Evolutionary conservation across 2,797 vertebrate species (phyloP), one percentile per base, ranked within the genome.

Genomic region (Typhlichthys subterraneus): DNA sequence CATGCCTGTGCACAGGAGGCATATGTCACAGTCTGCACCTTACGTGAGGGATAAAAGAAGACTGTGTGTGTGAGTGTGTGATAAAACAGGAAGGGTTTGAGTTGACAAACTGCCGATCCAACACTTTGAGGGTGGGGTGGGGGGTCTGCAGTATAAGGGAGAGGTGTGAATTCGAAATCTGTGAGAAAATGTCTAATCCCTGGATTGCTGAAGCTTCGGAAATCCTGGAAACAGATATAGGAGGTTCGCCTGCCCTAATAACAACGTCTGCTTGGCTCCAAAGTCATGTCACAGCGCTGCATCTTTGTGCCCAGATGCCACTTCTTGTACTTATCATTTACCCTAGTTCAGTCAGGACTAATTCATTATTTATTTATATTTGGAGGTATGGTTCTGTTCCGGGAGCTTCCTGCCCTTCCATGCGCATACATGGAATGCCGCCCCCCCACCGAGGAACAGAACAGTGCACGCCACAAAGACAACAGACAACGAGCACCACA

Each of bases 261-360:
- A 91, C 85, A 77, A 81, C 77, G 85, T 81, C 84, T 76, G 81
- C 88, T 91, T 90, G 87, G 88, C 87, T 90, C 82, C 85, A 88
- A 92, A 94, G 91, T 89, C 91, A 92, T 93, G 92, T 91, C 90
- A 85, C 91, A 93, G 92, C 92, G 91, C 88, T 91, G 87, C 85
- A 88, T 89, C 91, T 91, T n/a, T 92, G 90, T 92, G 90, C 89
- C 88, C 85, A 88, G 88, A 84, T 76, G 81, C 88, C 85, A 85
- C 82, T 91, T 92, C 85, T 86, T 83, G 85, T 89, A 94, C 92
- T 94, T 92, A 93, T 92, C 86, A 81, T 89, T 92, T 90, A 77
- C 87, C 23, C 23, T 29, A 29, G 23, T 29, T 29, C 23, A 29
- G 23, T 29, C 23, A 29, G 23, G 23, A 29, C 23, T 29, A 4